Percentiles rank a stretch among this genome's conserved stretches.
Conservation (phyloP, 2,113 vertebrate species). For the Puffinus mauretanicus region DNA sequence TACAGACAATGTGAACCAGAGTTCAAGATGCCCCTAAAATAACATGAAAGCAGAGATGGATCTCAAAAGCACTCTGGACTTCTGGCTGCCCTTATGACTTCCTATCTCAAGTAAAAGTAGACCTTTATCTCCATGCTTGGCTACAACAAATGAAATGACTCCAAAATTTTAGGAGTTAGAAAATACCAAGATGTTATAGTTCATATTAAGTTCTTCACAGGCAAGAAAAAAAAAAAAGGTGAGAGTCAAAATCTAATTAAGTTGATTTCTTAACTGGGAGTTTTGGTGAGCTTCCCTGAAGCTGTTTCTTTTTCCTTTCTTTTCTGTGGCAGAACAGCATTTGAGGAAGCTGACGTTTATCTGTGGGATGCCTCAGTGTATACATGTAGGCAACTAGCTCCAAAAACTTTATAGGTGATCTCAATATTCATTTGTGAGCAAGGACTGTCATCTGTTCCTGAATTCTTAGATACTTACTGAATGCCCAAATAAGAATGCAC, state of each 20-base stretch:
- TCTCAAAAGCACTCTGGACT: neutral
- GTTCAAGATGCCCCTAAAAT: neutral
- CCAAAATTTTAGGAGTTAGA: neutral
- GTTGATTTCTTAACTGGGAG: neutral
- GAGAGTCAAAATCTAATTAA: neutral
- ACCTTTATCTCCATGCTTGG: neutral
- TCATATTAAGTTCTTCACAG: neutral
- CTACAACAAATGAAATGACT: neutral
- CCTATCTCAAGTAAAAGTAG: neutral
- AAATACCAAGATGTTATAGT: neutral
- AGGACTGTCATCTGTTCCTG: neutral
- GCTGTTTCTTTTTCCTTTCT: neutral
- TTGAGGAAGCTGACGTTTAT: neutral
- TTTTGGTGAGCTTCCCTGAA: neutral
- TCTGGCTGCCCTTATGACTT: neutral
- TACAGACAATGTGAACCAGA: neutral
- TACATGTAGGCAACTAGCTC: neutral
- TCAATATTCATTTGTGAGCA: neutral
- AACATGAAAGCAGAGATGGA: neutral
- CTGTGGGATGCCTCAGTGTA: neutral
- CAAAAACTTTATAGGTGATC: neutral
- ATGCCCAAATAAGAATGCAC: neutral
- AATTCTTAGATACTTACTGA: neutral
- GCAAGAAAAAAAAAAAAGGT: accelerated
- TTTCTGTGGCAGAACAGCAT: neutral